These are phyloP conservation scores for Argopecten irradians DNA, from an alignment of 1,140 invertebrate genomes.

Conservation along the genomic window DNA sequence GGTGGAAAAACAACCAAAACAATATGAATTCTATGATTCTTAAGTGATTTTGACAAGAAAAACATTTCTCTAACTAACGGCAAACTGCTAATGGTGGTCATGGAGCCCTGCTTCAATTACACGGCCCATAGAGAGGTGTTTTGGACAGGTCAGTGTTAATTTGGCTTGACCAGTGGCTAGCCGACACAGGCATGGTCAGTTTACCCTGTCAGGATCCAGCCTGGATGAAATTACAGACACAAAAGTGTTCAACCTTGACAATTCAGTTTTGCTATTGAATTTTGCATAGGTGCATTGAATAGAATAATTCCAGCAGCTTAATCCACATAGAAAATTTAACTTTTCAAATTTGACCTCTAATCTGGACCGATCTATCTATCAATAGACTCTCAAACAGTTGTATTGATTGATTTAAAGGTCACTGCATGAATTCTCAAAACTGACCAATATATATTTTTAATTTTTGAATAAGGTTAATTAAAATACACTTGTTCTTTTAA, in stretches of 20 bases:
- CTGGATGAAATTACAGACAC: neutral
- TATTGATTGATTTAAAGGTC: too few relatives aligned
- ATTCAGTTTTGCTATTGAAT: too few relatives aligned
- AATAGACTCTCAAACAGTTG: too few relatives aligned
- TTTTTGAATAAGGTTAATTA: too few relatives aligned
- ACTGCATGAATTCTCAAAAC: too few relatives aligned
- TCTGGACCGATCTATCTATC: too few relatives aligned
- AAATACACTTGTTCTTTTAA: too few relatives aligned
- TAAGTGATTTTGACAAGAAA: conserved; percentile 17
- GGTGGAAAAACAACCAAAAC: neutral
- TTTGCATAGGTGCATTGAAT: too few relatives aligned
- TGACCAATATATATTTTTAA: too few relatives aligned
- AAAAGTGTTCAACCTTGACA: neutral
- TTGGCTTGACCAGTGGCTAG: conserved; percentile 13
- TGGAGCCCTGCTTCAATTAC: neutral
- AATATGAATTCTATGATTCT: neutral
- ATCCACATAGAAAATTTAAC: too few relatives aligned
- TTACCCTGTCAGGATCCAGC: neutral
- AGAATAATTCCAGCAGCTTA: too few relatives aligned
- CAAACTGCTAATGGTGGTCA: neutral
- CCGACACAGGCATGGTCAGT: neutral
- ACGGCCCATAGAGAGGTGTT: neutral
- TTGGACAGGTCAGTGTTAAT: neutral
- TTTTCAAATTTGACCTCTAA: too few relatives aligned
- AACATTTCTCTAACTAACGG: neutral